Evolutionary conservation across 2,113 vertebrate species (phyloP), one percentile per base, ranked within the genome.

Genomic region (Tetraodon nigroviridis): DNA sequence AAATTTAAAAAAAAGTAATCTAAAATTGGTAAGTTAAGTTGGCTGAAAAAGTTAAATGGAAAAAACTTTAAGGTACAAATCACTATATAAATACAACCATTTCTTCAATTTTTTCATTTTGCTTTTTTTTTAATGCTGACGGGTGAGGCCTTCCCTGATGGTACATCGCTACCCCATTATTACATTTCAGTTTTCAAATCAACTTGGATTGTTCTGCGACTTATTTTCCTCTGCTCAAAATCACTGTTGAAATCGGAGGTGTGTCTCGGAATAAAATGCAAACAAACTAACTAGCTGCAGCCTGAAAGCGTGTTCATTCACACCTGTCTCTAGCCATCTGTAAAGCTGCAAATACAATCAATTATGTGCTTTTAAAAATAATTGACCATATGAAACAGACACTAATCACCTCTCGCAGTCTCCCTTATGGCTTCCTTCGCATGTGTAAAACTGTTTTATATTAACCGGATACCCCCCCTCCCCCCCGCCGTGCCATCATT

Each of bases 271-370:
- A 47, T 5, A 13, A 42, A 42, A 42, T 6, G 57, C 71, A 68
- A 68, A 69, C 64, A 80, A 78, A 71, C 41, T 27, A 27, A 27
- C 24, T 27, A 27, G 24, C 24, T 27, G 24, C 7, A 27, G 24
- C 24, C 24, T 27, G 24, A 58, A 74, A 64, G 48, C 47, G 64
- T 64, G 67, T 70, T 72, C 42, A 60, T 64, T 55, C 55, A 64
- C 45, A 55, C 20, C 45, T 47, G 29, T 27, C 51, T 44, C 63
- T 27, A 44, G 40, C 24, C 51, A 47, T 53, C 46, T 57, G 66
- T 64, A 46, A 71, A 63, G 16, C 12, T 29, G 62, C 57, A 57
- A 51, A 73, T 65, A 57, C 63, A 59, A 78, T 69, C 74, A 62
- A 53, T 75, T 68, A 79, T 64, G 52, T 17, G 32, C 55, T 27